Base-by-base conservation (phyloP, 2,797 vertebrate genomes). In the Crenuchus spilurus region DNA sequence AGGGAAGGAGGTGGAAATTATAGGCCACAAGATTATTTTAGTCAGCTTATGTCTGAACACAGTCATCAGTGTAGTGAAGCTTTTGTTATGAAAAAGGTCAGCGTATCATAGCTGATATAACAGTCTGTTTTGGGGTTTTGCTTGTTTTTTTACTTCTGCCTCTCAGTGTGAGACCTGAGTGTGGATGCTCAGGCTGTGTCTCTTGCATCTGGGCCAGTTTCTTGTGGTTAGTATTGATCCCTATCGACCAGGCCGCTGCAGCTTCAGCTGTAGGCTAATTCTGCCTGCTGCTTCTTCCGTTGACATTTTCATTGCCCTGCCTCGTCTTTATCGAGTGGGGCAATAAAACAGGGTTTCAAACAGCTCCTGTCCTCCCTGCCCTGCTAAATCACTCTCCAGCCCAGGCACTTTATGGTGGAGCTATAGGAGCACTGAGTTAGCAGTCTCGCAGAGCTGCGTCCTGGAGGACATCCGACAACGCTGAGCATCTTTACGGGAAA, bases 171-270 rank as follows among this genome's bases (percentile, higher is more conserved):
- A 64, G 70, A 42, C 13, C 61, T 6, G 37, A 14, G 46, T 14
- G 26, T 39, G 20, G 6, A 69, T 70, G 39, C 24, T 24, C 26
- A 51, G 46, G 72, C 74, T 72, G 82, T 75, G 67, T 84, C 78
- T 83, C 79, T 31, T 61, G 79, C 68, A 76, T 88, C 80, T 44
- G 51, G 69, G 64, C 48, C 74, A 78, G 80, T 86, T 89, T 86
- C 78, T 82, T 74, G 65, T 82, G 74, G 82, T 64, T 64, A 5
- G 18, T 85, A 91, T 91, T 74, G 89, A 92, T 89, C 72, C 24
- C 18, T 70, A 83, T 81, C 55, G 80, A 84, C 60, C 55, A 24
- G 57, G 63, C 57, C 39, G 37, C 68, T 64, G 72, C 31, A 70
- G 82, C 72, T 84, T 78, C 75, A 80, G 84, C 85, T 86, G 83